phyloP scores from a whole-genome alignment of 2,888 invertebrate genomes.

The Enchytraeus crypticus region DNA sequence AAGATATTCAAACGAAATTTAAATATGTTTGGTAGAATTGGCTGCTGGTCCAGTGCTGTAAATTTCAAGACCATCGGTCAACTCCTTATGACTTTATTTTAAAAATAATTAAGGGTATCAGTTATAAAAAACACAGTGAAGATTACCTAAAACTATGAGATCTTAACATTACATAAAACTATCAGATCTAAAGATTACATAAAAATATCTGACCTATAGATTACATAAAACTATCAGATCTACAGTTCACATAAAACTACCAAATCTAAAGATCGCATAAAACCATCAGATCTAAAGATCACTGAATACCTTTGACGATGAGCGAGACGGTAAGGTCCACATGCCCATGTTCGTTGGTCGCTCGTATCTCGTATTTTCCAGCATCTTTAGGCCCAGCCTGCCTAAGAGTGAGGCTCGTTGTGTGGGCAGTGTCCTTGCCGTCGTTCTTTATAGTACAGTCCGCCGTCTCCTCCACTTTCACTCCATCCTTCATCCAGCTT shows the following conservation, averaged over 20 bases:
- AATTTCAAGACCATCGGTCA: no score
- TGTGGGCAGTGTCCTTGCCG: conserved; percentile 34
- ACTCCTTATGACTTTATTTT: no score
- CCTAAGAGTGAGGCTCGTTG: conserved; percentile 63
- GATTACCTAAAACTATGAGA: background rate
- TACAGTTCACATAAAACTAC: background rate
- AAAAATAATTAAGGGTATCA: no score
- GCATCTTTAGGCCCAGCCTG: conserved; percentile 34
- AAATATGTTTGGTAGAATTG: no score
- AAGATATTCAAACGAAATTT: no score
- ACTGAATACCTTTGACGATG: conserved; percentile 34
- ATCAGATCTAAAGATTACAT: background rate
- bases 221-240: background rate
- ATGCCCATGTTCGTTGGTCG: conserved; percentile 42
- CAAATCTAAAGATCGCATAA: background rate
- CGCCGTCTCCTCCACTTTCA: conserved; percentile 28
- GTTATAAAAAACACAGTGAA: no score
- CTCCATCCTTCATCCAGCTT: conserved; percentile 38
- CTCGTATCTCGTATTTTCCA: conserved; percentile 42
- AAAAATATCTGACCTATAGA: background rate
- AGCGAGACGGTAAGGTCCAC: conserved; percentile 41
- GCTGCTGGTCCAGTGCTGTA: no score
- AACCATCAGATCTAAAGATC: background rate
- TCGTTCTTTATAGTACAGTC: conserved; percentile 30
- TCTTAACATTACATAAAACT: background rate